Evolutionary conservation across 2,113 vertebrate genomes (phyloP).

Genomic region (Turdus rufiventris): DNA sequence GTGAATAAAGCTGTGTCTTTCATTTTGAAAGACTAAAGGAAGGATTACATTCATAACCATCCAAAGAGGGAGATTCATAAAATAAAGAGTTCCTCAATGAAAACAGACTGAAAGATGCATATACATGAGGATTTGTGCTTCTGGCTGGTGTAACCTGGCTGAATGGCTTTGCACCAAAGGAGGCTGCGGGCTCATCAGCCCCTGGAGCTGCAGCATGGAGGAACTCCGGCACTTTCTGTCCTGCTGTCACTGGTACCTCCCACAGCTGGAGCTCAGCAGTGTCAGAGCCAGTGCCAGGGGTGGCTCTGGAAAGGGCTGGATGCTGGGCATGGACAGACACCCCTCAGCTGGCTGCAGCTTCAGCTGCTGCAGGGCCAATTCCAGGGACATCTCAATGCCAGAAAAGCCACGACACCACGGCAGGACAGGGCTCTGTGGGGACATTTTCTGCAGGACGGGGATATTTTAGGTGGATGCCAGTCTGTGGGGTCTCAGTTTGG

Average conservation of each 20-base stretch:
- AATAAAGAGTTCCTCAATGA: not conserved
- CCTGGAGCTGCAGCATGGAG: not conserved
- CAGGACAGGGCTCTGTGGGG: not conserved
- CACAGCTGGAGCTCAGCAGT: not conserved
- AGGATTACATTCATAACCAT: not conserved
- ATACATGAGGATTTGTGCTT: not conserved
- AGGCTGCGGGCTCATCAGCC: fast-evolving
- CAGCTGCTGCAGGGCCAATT: not conserved
- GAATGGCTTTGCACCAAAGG: not conserved
- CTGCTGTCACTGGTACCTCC: fast-evolving
- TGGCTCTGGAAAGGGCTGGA: not conserved
- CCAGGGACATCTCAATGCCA: not conserved
- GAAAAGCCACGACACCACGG: fast-evolving
- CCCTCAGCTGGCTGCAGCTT: not conserved
- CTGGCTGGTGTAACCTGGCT: not conserved
- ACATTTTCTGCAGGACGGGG: not conserved
- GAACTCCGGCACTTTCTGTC: not conserved
- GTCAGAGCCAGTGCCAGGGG: not conserved
- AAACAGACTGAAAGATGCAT: not conserved
- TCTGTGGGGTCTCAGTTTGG: too few relatives aligned
- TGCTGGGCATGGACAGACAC: not conserved
- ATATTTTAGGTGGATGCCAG: not conserved
- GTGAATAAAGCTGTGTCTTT: not conserved
- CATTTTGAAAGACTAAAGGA: not conserved
- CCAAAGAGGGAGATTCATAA: not conserved